A percentile compares a stretch with the other conserved stretches of the same genome.
phyloP scores from a whole-genome alignment of 2,797 vertebrate species.

The Sebastiscus albofasciatus region DNA sequence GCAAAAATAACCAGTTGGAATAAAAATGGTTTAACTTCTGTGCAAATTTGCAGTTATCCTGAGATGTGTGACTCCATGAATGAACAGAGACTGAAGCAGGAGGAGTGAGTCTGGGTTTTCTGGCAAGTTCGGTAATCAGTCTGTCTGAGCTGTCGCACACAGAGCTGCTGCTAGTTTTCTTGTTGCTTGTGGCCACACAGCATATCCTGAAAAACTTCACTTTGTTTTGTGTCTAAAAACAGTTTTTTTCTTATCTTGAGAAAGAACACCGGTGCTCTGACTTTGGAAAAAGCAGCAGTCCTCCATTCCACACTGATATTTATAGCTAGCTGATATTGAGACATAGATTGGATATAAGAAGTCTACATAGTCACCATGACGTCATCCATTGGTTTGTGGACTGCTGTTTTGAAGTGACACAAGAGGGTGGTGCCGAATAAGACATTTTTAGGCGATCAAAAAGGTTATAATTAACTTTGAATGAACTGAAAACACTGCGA shows the following conservation, averaged over 20 bases:
- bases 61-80: not conserved
- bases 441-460: no score
- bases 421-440: no score
- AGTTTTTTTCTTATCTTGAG: not conserved
- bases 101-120: not conserved
- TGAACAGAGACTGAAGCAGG: not conserved
- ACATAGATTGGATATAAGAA: no score
- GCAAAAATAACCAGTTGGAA: not conserved
- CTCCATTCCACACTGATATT: not conserved
- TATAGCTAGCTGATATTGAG: not conserved
- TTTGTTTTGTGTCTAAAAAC: not conserved
- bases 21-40: not conserved
- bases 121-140: not conserved
- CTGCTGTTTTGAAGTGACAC: no score
- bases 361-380: no score
- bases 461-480: no score
- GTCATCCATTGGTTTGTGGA: no score
- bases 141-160: not conserved
- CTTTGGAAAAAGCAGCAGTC: not conserved
- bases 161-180: not conserved
- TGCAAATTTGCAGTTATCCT: not conserved
- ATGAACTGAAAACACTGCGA: no score
- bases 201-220: not conserved
- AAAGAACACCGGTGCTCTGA: not conserved
- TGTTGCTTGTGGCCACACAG: not conserved